Conservation (phyloP, 2,113 vertebrate species). For the Cyrtonyx montezumae region DNA sequence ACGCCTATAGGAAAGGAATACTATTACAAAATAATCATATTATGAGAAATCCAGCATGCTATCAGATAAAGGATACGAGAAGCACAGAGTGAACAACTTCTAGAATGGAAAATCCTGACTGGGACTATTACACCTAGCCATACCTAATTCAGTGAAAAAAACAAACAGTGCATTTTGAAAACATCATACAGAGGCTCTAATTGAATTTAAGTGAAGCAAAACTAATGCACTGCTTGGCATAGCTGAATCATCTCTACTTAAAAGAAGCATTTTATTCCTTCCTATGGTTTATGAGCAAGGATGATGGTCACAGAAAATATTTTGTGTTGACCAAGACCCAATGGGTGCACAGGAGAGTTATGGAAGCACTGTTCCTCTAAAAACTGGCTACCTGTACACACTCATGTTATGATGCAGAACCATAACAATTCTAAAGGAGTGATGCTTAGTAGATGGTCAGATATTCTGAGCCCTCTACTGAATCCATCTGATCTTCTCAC, state of each 20-base stretch:
- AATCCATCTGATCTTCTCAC: neutral
- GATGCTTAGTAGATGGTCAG: neutral
- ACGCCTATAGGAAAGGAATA: neutral
- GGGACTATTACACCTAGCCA: neutral
- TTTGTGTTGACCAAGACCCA: neutral
- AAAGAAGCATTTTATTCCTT: slow-evolving; percentile 2
- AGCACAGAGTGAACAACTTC: neutral
- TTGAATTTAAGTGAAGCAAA: slow-evolving; percentile 50
- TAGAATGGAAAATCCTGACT: neutral
- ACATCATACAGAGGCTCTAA: slow-evolving; percentile 38
- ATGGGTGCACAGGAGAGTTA: neutral
- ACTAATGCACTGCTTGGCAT: slow-evolving; percentile 23
- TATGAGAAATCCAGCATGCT: neutral
- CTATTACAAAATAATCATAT: neutral
- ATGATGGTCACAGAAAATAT: neutral
- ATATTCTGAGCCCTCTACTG: neutral
- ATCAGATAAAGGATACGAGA: neutral
- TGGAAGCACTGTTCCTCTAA: neutral
- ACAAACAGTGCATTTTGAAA: neutral
- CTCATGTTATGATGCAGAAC: neutral
- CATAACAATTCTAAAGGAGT: neutral
- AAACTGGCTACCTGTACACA: neutral
- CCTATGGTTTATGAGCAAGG: neutral
- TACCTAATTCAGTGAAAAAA: neutral
- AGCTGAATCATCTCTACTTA: neutral